Evolutionary conservation across 2,113 vertebrate genomes (phyloP), one percentile per base, ranked within the genome.

Genomic region (Podilymbus podiceps): DNA sequence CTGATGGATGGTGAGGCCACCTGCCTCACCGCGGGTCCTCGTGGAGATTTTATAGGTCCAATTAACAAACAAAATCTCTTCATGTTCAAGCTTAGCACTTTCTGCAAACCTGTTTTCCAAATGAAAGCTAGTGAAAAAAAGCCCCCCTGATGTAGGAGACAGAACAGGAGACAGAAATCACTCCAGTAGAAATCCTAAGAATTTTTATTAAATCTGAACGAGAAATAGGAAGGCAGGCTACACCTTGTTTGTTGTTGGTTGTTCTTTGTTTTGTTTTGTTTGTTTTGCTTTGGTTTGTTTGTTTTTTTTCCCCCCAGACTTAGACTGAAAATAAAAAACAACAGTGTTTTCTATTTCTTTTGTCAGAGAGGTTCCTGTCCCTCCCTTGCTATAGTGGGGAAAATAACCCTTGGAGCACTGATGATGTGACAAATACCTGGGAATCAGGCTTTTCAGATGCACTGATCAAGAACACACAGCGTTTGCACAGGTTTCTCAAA

Each of bases 11-110:
- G 4, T 14, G 31, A 73, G 42, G 38, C 5, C 52, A n/a, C 8
- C 11, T 1, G 0, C 49, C 35, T 84, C 2, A 0, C 3, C 9
- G 35, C 30, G 31, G 13, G 6, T 60, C 31, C 71, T 38, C 42
- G 19, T 0, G 2, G n/a, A 73, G 31, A 58, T 69, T 66, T 60
- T 64, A 33, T 11, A 38, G 21, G 40, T n/a, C 6, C 63, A 31
- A 49, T 10, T 27, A 68, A 59, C 19, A 40, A 46, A 58, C 5
- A 79, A 81, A 69, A 46, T 13, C 7, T 63, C n/a, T 30, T n/a
- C 7, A 13, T 24, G 6, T 23, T 69, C 55, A 71, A 80, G 73
- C 4, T 35, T 22, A 68, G 15, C 16, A 53, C 35, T 52, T 85
- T 30, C 62, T 85, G 23, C 11, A 59, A 91, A 75, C 21, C 46